Percentiles rank a stretch among this genome's conserved stretches.
Conservation (phyloP, 2,113 vertebrate genomes). For the Scortum barcoo region DNA sequence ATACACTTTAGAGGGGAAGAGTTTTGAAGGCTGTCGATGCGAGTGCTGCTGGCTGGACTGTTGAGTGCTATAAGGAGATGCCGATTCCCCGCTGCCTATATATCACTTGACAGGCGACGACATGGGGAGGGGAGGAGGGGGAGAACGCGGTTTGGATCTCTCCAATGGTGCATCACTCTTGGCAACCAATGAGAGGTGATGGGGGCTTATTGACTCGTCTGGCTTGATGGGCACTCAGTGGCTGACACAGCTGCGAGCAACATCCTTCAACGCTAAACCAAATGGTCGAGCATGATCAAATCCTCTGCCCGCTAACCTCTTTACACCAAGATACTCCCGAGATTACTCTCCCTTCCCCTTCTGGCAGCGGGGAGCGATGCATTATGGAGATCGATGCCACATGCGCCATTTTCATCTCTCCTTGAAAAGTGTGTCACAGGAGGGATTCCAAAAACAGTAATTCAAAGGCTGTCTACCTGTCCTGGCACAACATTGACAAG, state of each 20-base stretch:
- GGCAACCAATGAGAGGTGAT: conserved; percentile 81
- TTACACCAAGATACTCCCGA: conserved; percentile 59
- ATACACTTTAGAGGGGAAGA: conserved; percentile 50
- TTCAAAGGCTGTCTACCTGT: conserved; percentile 29
- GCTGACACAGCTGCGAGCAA: conserved; percentile 79
- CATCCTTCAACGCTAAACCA: conserved; percentile 59
- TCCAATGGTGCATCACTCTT: conserved; percentile 80
- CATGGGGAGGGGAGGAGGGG: neutral
- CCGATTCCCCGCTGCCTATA: conserved; percentile 51
- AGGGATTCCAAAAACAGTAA: conserved; percentile 40
- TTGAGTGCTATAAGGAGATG: conserved; percentile 54
- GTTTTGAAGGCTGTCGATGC: conserved; percentile 68
- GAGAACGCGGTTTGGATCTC: conserved; percentile 38
- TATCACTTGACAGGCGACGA: conserved; percentile 67
- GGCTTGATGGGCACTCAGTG: conserved; percentile 82
- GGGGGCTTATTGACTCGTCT: conserved; percentile 88
- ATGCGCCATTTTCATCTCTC: conserved; percentile 64
- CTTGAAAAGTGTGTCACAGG: conserved; percentile 73
- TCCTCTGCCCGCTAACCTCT: conserved; percentile 80
- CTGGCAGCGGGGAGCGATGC: conserved; percentile 50
- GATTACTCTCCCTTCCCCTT: conserved; percentile 39
- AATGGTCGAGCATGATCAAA: conserved; percentile 82
- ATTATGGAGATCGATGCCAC: conserved; percentile 78
- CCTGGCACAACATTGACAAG: conserved; percentile 24
- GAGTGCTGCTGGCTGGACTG: conserved; percentile 47